These are phyloP conservation scores for Eugnorisma glareosa DNA, from an alignment of 2,888 invertebrate genomes.

Conservation along the genomic window DNA sequence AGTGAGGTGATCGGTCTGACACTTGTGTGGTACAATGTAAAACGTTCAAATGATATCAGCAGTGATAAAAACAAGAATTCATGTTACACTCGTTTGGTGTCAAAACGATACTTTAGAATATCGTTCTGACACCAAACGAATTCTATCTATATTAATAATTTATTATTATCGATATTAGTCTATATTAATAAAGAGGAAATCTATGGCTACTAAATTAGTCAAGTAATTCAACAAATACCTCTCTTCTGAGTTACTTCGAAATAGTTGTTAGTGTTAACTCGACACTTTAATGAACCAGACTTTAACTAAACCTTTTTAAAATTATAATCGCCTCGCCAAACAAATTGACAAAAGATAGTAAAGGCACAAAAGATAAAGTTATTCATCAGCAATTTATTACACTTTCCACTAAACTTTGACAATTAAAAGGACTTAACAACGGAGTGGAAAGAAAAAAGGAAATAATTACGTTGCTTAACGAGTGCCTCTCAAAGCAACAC, in stretches of 20 bases:
- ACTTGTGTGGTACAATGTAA: neutral
- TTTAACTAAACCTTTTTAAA: slow-evolving; percentile 30
- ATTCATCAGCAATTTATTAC: slow-evolving; percentile 75
- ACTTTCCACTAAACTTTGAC: slow-evolving; percentile 82
- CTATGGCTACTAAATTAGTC: neutral
- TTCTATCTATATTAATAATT: no score
- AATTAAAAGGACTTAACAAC: slow-evolving; percentile 86
- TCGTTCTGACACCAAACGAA: no score
- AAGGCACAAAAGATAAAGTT: slow-evolving; percentile 54
- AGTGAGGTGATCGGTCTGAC: neutral
- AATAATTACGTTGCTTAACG: slow-evolving; percentile 86
- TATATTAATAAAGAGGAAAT: neutral
- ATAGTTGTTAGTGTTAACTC: neutral
- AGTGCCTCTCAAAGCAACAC: slow-evolving; percentile 75
- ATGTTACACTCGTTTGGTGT: neutral
- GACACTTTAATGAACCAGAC: slow-evolving; percentile 24
- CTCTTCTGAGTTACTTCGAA: neutral
- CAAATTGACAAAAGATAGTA: slow-evolving; percentile 52
- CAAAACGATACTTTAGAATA: no score
- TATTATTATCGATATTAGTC: no score
- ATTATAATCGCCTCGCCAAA: slow-evolving; percentile 35
- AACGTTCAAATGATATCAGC: neutral
- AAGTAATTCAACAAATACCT: neutral
- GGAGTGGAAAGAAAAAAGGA: slow-evolving; percentile 79
- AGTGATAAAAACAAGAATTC: neutral